These are phyloP conservation scores for Tachysurus fulvidraco DNA, from an alignment of 2,113 vertebrate species.

Conservation along the genomic window DNA sequence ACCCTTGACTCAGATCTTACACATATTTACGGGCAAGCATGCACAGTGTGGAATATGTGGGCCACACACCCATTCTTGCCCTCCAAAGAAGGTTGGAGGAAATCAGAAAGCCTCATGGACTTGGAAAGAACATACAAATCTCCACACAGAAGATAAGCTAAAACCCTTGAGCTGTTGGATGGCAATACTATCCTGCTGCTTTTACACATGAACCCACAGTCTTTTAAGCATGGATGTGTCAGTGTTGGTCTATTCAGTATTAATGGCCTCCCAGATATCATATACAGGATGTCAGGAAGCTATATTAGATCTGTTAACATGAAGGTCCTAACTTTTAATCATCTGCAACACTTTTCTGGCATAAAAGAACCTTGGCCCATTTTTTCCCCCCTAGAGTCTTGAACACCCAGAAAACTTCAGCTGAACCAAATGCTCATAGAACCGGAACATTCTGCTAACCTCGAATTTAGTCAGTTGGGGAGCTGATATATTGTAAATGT, in stretches of 20 bases:
- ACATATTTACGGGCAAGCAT: slow-evolving; percentile 1
- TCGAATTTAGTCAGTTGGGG: neutral
- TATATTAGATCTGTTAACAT: neutral
- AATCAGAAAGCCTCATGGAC: neutral
- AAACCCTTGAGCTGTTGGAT: neutral
- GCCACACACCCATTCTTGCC: neutral
- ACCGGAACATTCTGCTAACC: neutral
- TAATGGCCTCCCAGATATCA: neutral
- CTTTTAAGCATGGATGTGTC: neutral
- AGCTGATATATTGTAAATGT: neutral
- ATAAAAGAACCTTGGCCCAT: neutral
- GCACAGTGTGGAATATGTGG: slow-evolving; percentile 3
- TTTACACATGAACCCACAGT: neutral
- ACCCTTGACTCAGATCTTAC: neutral
- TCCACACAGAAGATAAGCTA: neutral
- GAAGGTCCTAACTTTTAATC: neutral
- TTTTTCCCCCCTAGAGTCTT: neutral
- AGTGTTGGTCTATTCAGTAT: neutral
- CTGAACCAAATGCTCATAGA: neutral
- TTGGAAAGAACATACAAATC: neutral
- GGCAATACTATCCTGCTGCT: neutral
- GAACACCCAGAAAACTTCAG: neutral
- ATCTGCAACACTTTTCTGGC: neutral
- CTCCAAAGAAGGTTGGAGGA: neutral
- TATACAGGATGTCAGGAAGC: neutral